Base-by-base conservation (phyloP, 2,888 invertebrate genomes). In the Ommatoiulus sabulosus region DNA sequence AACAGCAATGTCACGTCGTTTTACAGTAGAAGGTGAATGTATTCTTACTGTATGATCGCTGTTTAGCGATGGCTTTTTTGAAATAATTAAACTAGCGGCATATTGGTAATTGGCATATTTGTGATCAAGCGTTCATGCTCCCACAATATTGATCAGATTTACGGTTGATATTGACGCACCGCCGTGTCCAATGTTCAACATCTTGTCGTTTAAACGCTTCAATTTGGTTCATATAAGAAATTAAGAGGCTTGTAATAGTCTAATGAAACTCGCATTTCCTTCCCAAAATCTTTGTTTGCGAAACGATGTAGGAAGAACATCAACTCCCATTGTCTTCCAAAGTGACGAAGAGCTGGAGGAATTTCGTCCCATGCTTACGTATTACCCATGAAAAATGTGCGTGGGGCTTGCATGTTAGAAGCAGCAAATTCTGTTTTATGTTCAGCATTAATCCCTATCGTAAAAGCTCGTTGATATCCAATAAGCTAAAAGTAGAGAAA, bases 371-470 rank as follows among this genome's bases (percentile, higher is more conserved):
- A 35, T 35, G 35, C 20, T 24, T 72, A 7, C 1, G 24, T 20
- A 72, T 72, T 72, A 10, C 8, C 72, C 20, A 72, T 72, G 20
- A 72, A 72, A 52, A 72, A n/a, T 72, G 10, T 35, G 24, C 80
- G 15, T 80, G 24, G 7, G 10, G 35, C 24, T 12, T 12, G 12
- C 80, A 12, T 80, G 24, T 15, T 80, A 80, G 35, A 80, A 80
- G 80, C 35, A 80, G 80, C 80, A 80, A 80, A 80, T 35, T 80
- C 80, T 80, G 24, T 80, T 80, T 80, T 80, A 80, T 80, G 35
- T 3, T 35, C 80, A 12, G 6, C 35, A 80, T 35, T 80, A 80
- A 80, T 80, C 80, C 80, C 24, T 35, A 80, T 35, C 24, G 80
- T 80, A 80, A 80, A 35, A 80, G 80, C 12, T 35, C 80, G 24